phyloP scores from a whole-genome alignment of 2,113 vertebrate genomes.

The Meleagris gallopavo region DNA sequence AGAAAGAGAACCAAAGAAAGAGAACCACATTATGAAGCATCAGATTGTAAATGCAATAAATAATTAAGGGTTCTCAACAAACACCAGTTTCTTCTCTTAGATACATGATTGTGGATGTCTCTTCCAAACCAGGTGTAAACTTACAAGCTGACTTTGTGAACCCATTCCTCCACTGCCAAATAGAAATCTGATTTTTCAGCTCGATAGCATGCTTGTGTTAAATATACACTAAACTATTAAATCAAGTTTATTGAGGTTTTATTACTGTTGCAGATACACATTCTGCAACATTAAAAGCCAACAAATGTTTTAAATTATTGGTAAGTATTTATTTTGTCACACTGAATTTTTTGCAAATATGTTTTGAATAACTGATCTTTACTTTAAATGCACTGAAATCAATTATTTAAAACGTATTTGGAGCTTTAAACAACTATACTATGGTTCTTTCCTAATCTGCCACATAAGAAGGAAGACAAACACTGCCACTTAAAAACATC shows the following conservation, averaged over 20 bases:
- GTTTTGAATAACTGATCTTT: slow-evolving; percentile 50
- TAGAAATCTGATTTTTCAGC: not conserved
- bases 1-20: not conserved
- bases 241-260: slow-evolving; percentile 10
- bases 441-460: not conserved
- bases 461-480: not conserved
- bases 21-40: not conserved
- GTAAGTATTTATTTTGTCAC: slow-evolving; percentile 55
- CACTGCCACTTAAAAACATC: not conserved
- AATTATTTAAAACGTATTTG: slow-evolving; percentile 57
- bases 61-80: not conserved
- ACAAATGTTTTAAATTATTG: slow-evolving; percentile 52
- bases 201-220: not conserved
- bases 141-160: not conserved
- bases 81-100: not conserved
- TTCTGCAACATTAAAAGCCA: slow-evolving; percentile 48
- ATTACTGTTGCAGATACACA: not conserved
- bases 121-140: not conserved
- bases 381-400: slow-evolving; percentile 41
- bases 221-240: not conserved
- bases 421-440: slow-evolving; percentile 33
- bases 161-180: not conserved
- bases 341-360: not conserved
- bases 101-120: not conserved
- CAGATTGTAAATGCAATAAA: not conserved